Conservation (phyloP, 2,888 invertebrate genomes). For the Mechanitis messenoides region DNA sequence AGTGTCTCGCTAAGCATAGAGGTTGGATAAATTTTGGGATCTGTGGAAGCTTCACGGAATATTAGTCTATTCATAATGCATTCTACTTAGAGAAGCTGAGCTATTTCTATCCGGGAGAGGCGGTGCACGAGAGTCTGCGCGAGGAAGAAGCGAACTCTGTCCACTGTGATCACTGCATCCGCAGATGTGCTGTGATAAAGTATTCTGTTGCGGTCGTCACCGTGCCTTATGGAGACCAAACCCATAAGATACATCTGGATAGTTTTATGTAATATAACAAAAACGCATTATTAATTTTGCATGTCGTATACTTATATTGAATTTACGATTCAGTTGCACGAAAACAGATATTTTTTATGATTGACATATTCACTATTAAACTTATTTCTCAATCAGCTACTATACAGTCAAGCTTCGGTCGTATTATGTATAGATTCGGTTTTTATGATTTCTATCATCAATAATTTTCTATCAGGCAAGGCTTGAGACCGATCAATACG, state of each 20-base stretch:
- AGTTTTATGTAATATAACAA: conserved; percentile 19
- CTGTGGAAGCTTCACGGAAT: too few species aligned
- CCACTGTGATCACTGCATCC: conserved; percentile 40
- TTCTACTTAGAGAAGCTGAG: conserved; percentile 44
- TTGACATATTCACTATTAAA: too few species aligned
- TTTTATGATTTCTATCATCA: not conserved
- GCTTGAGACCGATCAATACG: conserved; percentile 28
- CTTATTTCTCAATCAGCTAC: too few species aligned
- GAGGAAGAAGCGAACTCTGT: conserved; percentile 45
- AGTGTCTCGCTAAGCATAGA: conserved; percentile 46
- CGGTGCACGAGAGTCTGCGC: conserved; percentile 29
- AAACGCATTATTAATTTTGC: too few species aligned
- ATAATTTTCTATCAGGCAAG: conserved; percentile 19
- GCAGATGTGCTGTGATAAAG: conserved; percentile 38
- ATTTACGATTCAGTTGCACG: too few species aligned
- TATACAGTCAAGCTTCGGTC: too few species aligned
- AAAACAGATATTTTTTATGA: too few species aligned
- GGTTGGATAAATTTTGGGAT: conserved; percentile 27
- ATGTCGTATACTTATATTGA: too few species aligned
- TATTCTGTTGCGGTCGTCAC: conserved; percentile 33
- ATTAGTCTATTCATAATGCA: too few species aligned
- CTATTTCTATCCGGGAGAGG: conserved; percentile 38
- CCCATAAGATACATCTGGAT: conserved; percentile 19
- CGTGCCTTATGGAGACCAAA: conserved; percentile 18
- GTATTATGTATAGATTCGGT: not conserved